These are phyloP conservation scores for Yponomeuta sedellus DNA, from an alignment of 2,888 invertebrate genomes.

Conservation along the genomic window DNA sequence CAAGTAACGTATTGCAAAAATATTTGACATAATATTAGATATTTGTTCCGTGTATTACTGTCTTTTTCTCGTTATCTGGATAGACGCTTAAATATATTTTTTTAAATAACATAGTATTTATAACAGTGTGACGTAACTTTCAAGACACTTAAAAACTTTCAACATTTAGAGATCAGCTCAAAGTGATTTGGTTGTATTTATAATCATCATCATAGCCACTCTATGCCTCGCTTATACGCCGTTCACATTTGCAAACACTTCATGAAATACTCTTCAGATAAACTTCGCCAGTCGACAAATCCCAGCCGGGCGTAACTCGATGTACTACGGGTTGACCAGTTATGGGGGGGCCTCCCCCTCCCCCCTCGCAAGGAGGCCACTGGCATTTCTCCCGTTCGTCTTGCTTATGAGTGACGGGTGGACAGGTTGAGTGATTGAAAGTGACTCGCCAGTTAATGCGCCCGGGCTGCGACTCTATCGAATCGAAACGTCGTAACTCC, in stretches of 20 bases:
- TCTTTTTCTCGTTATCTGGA: no score
- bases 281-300: constrained; percentile 66
- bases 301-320: constrained; percentile 59
- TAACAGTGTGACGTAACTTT: no score
- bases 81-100: no score
- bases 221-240: background rate
- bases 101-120: no score
- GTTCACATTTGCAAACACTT: background rate
- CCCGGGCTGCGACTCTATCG: constrained; percentile 47
- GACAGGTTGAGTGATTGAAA: constrained; percentile 76
- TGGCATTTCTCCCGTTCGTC: constrained; percentile 68
- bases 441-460: constrained; percentile 74
- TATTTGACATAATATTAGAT: no score
- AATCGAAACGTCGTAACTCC: constrained; percentile 36
- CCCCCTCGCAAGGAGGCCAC: constrained; percentile 51
- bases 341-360: constrained; percentile 27
- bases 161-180: no score
- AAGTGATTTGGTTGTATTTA: background rate
- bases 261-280: constrained; percentile 44
- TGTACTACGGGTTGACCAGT: constrained; percentile 30
- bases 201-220: background rate
- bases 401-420: constrained; percentile 74
- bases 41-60: no score
- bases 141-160: no score
- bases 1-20: no score